Conservation (phyloP, 2,888 invertebrate genomes). For the Parelbella ahira region DNA sequence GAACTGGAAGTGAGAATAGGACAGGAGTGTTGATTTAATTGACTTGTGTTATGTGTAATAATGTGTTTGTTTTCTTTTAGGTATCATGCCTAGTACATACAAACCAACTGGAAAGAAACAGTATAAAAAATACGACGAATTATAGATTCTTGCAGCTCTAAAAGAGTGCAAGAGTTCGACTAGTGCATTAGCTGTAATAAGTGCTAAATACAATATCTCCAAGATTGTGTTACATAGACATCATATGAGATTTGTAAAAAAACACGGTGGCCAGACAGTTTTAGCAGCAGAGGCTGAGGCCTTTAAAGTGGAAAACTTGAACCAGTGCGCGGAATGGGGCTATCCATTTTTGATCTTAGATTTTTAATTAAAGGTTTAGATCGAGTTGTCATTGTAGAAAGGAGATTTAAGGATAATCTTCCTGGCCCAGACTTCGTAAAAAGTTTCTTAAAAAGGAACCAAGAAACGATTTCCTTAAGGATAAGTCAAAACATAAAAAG, state of each 20-base stretch:
- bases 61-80: no score
- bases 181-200: no score
- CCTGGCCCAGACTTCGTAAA: constrained; percentile 26
- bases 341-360: constrained; percentile 31
- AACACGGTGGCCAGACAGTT: not conserved
- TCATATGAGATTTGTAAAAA: not conserved
- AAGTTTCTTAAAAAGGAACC: constrained; percentile 26
- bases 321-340: constrained; percentile 30
- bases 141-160: no score
- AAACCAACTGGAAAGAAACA: no score
- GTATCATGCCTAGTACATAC: no score
- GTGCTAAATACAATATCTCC: no score
- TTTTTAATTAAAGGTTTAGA: constrained; percentile 26
- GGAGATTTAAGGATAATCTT: constrained; percentile 28
- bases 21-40: no score
- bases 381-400: constrained; percentile 10
- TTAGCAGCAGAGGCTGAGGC: not conserved
- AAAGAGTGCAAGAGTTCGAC: no score
- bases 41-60: no score
- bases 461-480: constrained; percentile 20
- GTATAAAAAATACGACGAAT: no score
- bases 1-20: no score
- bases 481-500: constrained; percentile 29
- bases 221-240: constrained; percentile 4
- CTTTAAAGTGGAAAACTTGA: not conserved